Base-by-base conservation (phyloP, 23 tunicate species). In the Halocynthia aurantium region DNA sequence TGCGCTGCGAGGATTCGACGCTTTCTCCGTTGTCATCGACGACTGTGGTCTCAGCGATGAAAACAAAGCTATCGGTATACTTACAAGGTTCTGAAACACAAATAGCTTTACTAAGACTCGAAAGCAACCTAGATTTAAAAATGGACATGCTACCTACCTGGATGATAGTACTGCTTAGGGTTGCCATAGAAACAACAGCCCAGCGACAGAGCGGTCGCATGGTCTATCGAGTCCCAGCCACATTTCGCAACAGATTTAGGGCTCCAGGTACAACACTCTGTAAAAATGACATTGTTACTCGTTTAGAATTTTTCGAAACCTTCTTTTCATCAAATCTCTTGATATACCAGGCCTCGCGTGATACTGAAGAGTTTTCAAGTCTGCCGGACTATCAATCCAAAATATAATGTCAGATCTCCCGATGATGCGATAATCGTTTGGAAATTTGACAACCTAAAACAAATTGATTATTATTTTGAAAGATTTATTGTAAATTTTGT, bases 341-440 rank as follows among this genome's bases (percentile, higher is more conserved):
- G n/a, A 67, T 67, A 4, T 67, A 13, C 21, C 72, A 67, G 72
- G 17, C n/a, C n/a, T 58, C 64, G 17, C n/a, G 64, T 58, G 64
- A 13, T 13, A 20, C 12, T 50, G 40, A 67, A 21, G 2, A 67
- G 4, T 50, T 67, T 40, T 2, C 5, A 20, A 10, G 40, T 67
- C 72, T 12, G 22, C 22, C 12, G 22, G 21, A 21, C 12, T 15
- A 4, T 67, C 21, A 2, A 67, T 67, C 72, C 72, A 67, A 6
- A 67, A 67, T 12, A 67, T 67, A 67, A 67, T 5, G 40, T 67
- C 72, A 17, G 50, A 21, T n/a, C 50, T 67, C 40, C 72, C 72
- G 40, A 50, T 40, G 12, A 67, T n/a, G 21, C 50, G 12, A 20
- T 67, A 67, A 15, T n/a, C 21, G 21, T n/a, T 20, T 2, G 72